phyloP scores from a whole-genome alignment of 2,888 invertebrate genomes.

The Tipula lateralis region DNA sequence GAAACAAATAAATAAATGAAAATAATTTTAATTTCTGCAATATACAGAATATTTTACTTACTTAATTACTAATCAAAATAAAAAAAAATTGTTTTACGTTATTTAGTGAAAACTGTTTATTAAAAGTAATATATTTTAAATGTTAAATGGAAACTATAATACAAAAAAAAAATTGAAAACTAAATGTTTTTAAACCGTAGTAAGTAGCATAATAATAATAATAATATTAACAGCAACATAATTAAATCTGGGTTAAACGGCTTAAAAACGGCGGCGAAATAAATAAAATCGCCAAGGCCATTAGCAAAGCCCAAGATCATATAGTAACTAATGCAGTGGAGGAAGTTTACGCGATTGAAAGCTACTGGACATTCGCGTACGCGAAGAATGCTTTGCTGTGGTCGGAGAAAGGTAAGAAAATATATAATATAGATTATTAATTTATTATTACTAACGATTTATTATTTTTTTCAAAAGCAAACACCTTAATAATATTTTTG shows the following conservation, averaged over 20 bases:
- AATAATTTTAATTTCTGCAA: background rate
- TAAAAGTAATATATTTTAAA: background rate
- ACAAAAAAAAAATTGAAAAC: background rate
- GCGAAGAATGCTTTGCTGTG: constrained; percentile 89
- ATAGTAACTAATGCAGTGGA: constrained; percentile 64
- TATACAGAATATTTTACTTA: background rate
- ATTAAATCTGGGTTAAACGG: constrained; percentile 27
- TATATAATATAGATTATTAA: background rate
- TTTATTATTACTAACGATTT: background rate
- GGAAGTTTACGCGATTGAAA: constrained; percentile 75
- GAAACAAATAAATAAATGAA: background rate
- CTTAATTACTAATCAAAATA: background rate
- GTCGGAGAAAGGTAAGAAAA: constrained; percentile 82
- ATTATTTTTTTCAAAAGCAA: background rate
- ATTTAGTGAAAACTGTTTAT: background rate
- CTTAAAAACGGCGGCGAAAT: constrained; percentile 31
- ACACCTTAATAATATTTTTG: background rate
- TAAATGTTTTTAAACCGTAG: background rate
- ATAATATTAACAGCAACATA: background rate
- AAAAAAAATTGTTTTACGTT: background rate
- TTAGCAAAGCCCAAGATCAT: constrained; percentile 20
- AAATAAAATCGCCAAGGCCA: constrained; percentile 29
- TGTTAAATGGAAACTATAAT: background rate
- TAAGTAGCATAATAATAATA: background rate
- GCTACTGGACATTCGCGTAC: constrained; percentile 72